Evolutionary conservation across 2,888 invertebrate genomes (phyloP), one percentile per base, ranked within the genome.

Genomic region (Hirtodrosophila cameraria): DNA sequence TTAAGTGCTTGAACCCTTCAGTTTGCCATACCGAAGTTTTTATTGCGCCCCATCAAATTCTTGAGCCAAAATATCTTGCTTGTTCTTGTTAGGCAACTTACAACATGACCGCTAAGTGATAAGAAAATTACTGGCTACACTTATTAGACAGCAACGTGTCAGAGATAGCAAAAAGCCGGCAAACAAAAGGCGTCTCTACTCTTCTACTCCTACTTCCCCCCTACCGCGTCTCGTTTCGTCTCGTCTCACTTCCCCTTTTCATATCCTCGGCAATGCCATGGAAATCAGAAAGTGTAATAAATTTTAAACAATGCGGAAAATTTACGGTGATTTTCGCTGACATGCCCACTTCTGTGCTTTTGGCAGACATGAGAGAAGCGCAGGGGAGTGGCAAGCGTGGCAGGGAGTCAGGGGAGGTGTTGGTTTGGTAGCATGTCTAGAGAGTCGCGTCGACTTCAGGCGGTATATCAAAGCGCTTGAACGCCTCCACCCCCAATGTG

Each of bases 221-320:
- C 31, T 33, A 31, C 45, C 38, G 15, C 30, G 20, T 8, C 33
- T 1, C 2, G 11, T 12, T 6, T 1, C 8, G 3, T 2, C 4
- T 1, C 1, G 1, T 3, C n/a, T 36, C 12, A 0, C 31, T 23
- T 16, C 11, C 12, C 27, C 23, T 43, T 15, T 31, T 9, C 23
- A 53, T 48, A 27, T 54, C 42, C 69, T 59, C 59, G 38, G 42
- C 61, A 49, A 20, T 61, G 70, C 71, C 71, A 71, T 71, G 72
- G 61, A 81, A 82, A 84, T 82, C 84, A 74, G 82, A 84, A 84
- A 82, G 82, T 74, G 81, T 76, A 81, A 83, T 86, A 84, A 83
- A 86, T 84, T 86, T 86, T 83, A 68, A 84, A 81, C 86, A 86
- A 83, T 84, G 84, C 78, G 78, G 74, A 83, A 78, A 80, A 86